phyloP scores from a whole-genome alignment of 2,888 invertebrate genomes.

The Drosophila pegasa region DNA sequence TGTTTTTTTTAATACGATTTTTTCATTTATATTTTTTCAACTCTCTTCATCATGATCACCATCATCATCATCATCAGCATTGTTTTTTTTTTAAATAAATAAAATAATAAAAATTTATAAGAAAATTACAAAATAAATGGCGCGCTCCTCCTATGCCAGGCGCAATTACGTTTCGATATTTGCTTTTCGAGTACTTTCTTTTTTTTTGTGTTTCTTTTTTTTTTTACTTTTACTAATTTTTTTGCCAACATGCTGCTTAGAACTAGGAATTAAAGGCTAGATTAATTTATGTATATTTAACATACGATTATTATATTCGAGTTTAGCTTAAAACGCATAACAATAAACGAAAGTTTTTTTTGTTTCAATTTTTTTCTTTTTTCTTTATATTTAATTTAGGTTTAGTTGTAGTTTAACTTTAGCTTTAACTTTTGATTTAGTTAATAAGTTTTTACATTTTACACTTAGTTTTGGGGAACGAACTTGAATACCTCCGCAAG shows the following conservation, averaged over 20 bases:
- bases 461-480: conserved; percentile 59
- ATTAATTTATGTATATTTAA: conserved; percentile 67
- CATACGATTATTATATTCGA: conserved; percentile 62
- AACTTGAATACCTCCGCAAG: conserved; percentile 56
- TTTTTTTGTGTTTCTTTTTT: conserved; percentile 32
- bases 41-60: conserved; percentile 58
- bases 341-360: conserved; percentile 66
- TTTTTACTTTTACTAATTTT: conserved; percentile 47
- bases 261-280: conserved; percentile 46
- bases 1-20: conserved; percentile 64
- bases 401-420: conserved; percentile 30
- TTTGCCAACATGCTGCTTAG: conserved; percentile 64
- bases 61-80: conserved; percentile 61
- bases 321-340: conserved; percentile 76
- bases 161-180: conserved; percentile 60
- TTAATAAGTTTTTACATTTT: conserved; percentile 61
- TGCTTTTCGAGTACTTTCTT: conserved; percentile 43
- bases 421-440: conserved; percentile 29
- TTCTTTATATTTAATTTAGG: conserved; percentile 26
- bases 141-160: conserved; percentile 73
- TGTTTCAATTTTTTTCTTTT: conserved; percentile 8
- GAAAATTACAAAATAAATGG: conserved; percentile 66
- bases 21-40: conserved; percentile 72
- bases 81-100: conserved; percentile 64
- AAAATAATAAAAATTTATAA: conserved; percentile 73